Evolutionary conservation across 2,797 vertebrate genomes (phyloP).

Genomic region (Streptopelia turtur): DNA sequence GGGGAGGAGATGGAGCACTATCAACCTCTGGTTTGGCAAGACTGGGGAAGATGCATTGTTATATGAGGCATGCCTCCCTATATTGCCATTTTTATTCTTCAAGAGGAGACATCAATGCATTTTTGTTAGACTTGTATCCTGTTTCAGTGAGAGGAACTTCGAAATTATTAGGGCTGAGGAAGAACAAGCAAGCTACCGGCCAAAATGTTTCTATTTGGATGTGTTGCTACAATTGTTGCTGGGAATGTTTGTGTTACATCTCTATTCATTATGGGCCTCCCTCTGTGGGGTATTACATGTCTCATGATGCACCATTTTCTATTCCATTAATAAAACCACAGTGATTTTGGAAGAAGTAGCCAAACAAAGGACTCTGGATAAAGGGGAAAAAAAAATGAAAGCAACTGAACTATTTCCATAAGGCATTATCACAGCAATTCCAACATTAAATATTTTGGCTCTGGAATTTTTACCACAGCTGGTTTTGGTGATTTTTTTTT

Average conservation of each 20-base stretch:
- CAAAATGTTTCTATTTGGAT: constrained; percentile 10
- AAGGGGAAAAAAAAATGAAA: not conserved
- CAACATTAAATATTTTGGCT: not conserved
- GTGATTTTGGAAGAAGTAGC: not conserved
- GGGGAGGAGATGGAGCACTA: not conserved
- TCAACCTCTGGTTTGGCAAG: not conserved
- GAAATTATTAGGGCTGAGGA: not conserved
- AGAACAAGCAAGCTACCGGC: not conserved
- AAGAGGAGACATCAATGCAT: not conserved
- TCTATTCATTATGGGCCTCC: not conserved
- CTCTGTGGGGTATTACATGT: not conserved
- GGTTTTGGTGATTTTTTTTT: not conserved
- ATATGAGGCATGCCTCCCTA: not conserved
- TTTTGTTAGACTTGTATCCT: not conserved
- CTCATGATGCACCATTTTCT: constrained; percentile 6
- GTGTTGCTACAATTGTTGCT: not conserved
- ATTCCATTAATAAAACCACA: constrained; percentile 3
- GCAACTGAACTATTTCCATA: not conserved
- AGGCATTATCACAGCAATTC: not conserved
- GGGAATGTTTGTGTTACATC: not conserved
- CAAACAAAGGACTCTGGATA: not conserved
- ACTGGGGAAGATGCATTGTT: not conserved
- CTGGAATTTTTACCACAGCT: constrained; percentile 8
- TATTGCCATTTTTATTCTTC: not conserved
- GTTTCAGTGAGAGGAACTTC: not conserved